phyloP scores from a whole-genome alignment of 2,888 invertebrate species.

The Syrista parreyssii region DNA sequence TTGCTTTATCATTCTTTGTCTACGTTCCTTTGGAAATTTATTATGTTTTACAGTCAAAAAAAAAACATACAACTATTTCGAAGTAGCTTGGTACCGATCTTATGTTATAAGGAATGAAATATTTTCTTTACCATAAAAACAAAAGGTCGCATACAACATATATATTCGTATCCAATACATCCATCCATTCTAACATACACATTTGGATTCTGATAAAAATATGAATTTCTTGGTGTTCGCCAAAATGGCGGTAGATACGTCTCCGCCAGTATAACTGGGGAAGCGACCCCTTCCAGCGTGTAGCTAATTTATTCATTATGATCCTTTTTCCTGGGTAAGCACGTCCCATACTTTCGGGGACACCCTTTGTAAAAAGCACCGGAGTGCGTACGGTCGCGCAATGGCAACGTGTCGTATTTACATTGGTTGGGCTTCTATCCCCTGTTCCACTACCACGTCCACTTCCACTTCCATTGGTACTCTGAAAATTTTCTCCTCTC shows the following conservation, averaged over 20 bases:
- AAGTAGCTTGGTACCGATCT: background rate
- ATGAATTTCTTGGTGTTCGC: constrained; percentile 44
- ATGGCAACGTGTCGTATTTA: constrained; percentile 61
- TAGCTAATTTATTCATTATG: constrained; percentile 63
- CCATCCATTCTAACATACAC: no score
- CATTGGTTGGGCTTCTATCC: constrained; percentile 39
- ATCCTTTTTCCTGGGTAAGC: constrained; percentile 58
- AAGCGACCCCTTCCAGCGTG: constrained; percentile 31
- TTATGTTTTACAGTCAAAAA: background rate
- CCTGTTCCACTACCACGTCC: constrained; percentile 17
- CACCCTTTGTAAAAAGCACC: constrained; percentile 60
- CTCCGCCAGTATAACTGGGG: constrained; percentile 23
- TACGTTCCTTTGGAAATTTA: background rate
- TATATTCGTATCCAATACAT: no score
- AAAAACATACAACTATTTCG: background rate
- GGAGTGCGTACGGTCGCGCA: constrained; percentile 56
- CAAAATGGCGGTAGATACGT: constrained; percentile 59
- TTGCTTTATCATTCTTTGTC: background rate
- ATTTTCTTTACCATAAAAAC: background rate
- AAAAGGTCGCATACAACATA: background rate
- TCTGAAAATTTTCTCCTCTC: background rate
- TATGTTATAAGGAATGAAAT: background rate
- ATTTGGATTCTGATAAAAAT: background rate
- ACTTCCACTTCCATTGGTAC: constrained; percentile 9
- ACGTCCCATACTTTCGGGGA: constrained; percentile 55